These are phyloP conservation scores for Sebastes minor DNA, from an alignment of 2,797 vertebrate genomes.

Conservation along the genomic window DNA sequence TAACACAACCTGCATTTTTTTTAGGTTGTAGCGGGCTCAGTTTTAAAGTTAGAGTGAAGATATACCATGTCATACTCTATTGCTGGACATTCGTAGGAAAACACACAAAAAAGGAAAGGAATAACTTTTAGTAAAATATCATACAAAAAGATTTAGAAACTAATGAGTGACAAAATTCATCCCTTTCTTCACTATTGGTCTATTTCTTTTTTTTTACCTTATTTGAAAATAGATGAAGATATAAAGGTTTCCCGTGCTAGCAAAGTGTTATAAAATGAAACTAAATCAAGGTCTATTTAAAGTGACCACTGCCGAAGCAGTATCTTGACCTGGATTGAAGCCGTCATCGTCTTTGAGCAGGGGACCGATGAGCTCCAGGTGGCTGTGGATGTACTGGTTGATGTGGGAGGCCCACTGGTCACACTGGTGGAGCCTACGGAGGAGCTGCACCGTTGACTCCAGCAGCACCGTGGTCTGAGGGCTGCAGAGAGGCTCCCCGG, in stretches of 20 bases:
- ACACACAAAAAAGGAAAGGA: accelerated
- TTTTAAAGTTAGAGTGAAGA: too few relatives aligned
- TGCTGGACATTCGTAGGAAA: too few relatives aligned
- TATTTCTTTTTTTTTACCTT: background rate
- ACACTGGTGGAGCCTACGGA: slow-evolving; percentile 78
- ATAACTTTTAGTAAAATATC: accelerated
- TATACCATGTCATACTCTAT: too few relatives aligned
- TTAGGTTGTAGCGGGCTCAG: too few relatives aligned
- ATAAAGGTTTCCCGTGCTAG: background rate
- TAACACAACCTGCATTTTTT: too few relatives aligned
- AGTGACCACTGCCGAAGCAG: background rate
- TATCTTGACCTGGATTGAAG: slow-evolving; percentile 63
- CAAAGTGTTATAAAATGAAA: background rate
- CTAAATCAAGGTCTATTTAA: background rate
- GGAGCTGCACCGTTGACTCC: slow-evolving; percentile 82
- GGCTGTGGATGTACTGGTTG: slow-evolving; percentile 80
- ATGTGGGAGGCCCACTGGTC: slow-evolving; percentile 83
- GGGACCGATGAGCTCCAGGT: slow-evolving; percentile 82
- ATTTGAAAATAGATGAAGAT: background rate
- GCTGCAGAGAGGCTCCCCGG: slow-evolving; percentile 85
- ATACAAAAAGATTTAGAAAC: background rate
- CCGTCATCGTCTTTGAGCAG: slow-evolving; percentile 76
- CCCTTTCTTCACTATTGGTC: background rate
- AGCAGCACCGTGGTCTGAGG: slow-evolving; percentile 80
- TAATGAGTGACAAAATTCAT: background rate